phyloP scores from a whole-genome alignment of 2,797 vertebrate species.

The Chromobotia macracanthus region DNA sequence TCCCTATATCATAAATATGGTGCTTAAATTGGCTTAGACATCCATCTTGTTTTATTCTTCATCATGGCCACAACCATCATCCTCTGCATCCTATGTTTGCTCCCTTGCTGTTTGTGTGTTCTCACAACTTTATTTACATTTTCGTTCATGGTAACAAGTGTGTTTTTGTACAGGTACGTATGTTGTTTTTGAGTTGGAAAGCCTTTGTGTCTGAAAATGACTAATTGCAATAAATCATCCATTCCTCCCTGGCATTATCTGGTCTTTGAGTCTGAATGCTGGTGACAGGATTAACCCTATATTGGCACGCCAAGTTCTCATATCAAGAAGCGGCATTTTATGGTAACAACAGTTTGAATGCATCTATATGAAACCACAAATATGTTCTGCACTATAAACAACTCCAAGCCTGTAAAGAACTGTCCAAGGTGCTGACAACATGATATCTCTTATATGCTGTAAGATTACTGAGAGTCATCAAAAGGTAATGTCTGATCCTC shows the following conservation, averaged over 20 bases:
- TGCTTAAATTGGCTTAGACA: conserved; percentile 84
- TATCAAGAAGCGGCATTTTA: background rate
- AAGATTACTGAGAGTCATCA: background rate
- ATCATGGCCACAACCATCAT: conserved; percentile 64
- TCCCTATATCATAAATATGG: conserved; percentile 81
- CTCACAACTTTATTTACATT: conserved; percentile 82
- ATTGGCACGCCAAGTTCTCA: background rate
- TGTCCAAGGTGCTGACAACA: conserved; percentile 9
- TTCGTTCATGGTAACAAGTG: conserved; percentile 80
- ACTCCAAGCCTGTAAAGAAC: background rate
- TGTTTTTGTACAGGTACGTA: conserved; percentile 82
- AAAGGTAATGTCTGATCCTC: background rate
- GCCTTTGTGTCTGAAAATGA: conserved; percentile 83
- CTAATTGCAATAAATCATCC: conserved; percentile 81
- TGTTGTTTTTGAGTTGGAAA: conserved; percentile 79
- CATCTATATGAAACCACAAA: background rate
- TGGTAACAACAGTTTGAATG: background rate
- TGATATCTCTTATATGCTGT: background rate
- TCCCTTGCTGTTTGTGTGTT: conserved; percentile 79
- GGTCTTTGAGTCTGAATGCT: background rate
- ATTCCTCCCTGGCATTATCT: conserved; percentile 68
- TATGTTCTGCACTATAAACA: background rate
- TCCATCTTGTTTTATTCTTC: conserved; percentile 71
- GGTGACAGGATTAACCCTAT: background rate
- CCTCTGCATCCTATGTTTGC: conserved; percentile 65